These are phyloP conservation scores for Deroplatys truncata DNA, from an alignment of 2,888 invertebrate species.

Conservation along the genomic window DNA sequence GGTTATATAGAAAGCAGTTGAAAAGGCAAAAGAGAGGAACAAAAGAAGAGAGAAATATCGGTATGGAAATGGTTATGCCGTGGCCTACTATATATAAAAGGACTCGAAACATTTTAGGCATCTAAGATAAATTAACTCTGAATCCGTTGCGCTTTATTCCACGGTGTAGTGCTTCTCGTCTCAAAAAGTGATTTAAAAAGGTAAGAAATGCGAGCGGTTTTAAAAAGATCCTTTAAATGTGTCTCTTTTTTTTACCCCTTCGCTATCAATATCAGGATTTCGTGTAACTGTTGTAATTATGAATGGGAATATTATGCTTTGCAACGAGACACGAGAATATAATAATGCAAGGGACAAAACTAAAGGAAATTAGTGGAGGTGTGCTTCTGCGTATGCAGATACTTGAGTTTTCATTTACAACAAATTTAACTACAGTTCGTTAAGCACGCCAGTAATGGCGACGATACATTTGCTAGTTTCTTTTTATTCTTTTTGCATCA, in stretches of 20 bases:
- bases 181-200: not conserved
- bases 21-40: not conserved
- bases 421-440: not conserved
- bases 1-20: not conserved
- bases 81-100: not conserved
- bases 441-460: not conserved
- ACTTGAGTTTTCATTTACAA: not conserved
- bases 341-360: not conserved
- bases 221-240: not conserved
- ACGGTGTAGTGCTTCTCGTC: not conserved
- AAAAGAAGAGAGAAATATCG: not conserved
- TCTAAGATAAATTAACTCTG: not conserved
- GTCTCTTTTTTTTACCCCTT: not conserved
- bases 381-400: not conserved
- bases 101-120: not conserved
- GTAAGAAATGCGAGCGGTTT: not conserved
- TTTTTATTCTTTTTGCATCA: not conserved
- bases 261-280: not conserved
- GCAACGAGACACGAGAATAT: not conserved
- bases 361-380: not conserved
- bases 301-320: not conserved
- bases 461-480: not conserved
- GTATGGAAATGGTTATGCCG: not conserved
- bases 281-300: not conserved
- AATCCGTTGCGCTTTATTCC: not conserved